Evolutionary conservation across 1,140 invertebrate genomes (phyloP).

Genomic region (Trichoplusia ni): DNA sequence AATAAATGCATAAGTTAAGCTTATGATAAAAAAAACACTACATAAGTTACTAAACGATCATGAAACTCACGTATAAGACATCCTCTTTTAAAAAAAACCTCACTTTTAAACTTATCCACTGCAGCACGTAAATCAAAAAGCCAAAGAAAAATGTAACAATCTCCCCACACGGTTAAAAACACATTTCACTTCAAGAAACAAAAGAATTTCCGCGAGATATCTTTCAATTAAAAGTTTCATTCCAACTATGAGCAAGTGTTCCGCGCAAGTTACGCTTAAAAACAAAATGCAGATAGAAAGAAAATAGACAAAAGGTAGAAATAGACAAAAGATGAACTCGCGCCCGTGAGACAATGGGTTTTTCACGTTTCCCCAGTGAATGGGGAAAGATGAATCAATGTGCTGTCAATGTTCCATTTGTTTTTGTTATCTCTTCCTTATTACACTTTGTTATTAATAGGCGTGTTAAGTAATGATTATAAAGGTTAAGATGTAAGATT

Average conservation of each 20-base stretch:
- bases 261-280: not conserved
- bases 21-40: no score
- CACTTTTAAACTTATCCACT: no score
- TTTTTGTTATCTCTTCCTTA: not conserved
- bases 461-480: no score
- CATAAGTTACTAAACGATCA: no score
- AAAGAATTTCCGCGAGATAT: slow-evolving; percentile 6
- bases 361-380: not conserved
- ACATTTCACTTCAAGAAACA: not conserved
- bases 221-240: slow-evolving; percentile 13
- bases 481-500: no score
- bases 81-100: no score
- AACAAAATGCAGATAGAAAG: not conserved
- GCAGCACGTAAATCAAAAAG: no score
- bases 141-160: no score
- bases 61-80: no score
- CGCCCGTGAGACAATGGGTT: slow-evolving; percentile 12
- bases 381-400: not conserved
- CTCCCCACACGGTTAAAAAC: not conserved
- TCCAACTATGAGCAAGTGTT: not conserved
- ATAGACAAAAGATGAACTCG: slow-evolving; percentile 13
- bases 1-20: no score
- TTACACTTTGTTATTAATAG: not conserved
- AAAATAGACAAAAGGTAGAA: not conserved
- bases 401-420: not conserved